These are phyloP conservation scores for Phrynocephalus forsythii DNA, from an alignment of 2,797 vertebrate species.

Conservation along the genomic window DNA sequence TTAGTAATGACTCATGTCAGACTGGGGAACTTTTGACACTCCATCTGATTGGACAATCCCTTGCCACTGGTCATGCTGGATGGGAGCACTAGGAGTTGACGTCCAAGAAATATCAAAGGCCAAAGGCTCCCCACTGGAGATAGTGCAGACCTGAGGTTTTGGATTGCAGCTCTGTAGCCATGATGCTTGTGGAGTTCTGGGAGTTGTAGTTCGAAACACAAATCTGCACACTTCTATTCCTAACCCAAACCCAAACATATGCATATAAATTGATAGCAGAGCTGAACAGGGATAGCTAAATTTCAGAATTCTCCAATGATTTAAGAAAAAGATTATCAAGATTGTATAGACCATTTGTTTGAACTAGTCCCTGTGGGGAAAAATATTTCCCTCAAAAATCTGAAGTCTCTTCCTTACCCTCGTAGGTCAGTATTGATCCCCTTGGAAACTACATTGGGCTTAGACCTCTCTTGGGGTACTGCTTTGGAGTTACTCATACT, in stretches of 20 bases:
- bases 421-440: conserved; percentile 32
- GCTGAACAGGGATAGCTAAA: background rate
- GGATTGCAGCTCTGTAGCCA: no score
- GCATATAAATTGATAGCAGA: background rate
- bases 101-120: background rate
- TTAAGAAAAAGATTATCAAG: background rate
- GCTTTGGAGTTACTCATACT: background rate
- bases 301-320: background rate
- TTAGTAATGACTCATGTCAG: background rate
- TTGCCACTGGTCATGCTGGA: background rate
- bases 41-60: background rate
- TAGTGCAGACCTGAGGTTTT: background rate
- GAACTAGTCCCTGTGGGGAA: background rate
- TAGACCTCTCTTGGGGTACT: background rate
- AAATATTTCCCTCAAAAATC: background rate
- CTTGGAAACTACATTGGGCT: conserved; percentile 42
- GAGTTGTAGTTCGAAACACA: no score
- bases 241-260: background rate
- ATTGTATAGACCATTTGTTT: background rate
- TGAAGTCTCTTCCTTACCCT: conserved; percentile 54
- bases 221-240: no score
- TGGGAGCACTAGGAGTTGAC: background rate
- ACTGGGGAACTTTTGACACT: background rate
- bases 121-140: background rate
- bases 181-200: no score